Base-by-base conservation (phyloP, 2,888 invertebrate genomes). In the Bombylius major region DNA sequence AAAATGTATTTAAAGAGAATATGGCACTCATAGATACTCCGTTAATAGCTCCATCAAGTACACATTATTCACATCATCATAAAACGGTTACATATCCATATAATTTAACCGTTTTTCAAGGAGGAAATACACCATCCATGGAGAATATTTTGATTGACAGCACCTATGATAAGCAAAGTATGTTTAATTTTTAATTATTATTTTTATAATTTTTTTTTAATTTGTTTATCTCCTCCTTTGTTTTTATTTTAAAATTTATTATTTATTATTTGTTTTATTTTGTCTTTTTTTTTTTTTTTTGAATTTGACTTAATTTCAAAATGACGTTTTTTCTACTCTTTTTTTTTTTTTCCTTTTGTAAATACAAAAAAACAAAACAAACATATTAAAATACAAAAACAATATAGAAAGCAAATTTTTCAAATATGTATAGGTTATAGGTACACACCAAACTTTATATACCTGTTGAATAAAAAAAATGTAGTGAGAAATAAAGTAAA, bases 11-110 rank as follows among this genome's bases (percentile, higher is more conserved):
- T 65, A 73, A 73, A 64, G 73, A 75, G 64, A 75, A 71, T 69
- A 68, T 75, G 69, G 70, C 70, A 65, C 67, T 72, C 55, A 73
- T 74, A 65, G 73, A 74, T 66, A 74, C 75, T 66, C 73, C 73
- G 60, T 65, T 74, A 53, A 70, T 74, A 66, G 70, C 70, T 58
- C 67, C 66, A 59, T 62, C 65, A 56, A 67, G 67, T 63, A 66
- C 69, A 60, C 67, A 75, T 66, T 71, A 72, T 66, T 67, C 70
- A 61, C 69, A 69, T 65, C 64, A 64, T 61, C 64, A 62, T 61
- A 65, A 63, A 55, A 68, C 68, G 61, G 69, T 70, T 61, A 69
- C 69, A 64, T 73, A 73, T 67, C 73, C 73, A 63, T 74, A 73
- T 65, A 73, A 73, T 69, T 67, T 74, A 65, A 74, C 73, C 63